These are phyloP conservation scores for Hyperoplus immaculatus DNA, from an alignment of 2,797 vertebrate genomes.

Conservation along the genomic window DNA sequence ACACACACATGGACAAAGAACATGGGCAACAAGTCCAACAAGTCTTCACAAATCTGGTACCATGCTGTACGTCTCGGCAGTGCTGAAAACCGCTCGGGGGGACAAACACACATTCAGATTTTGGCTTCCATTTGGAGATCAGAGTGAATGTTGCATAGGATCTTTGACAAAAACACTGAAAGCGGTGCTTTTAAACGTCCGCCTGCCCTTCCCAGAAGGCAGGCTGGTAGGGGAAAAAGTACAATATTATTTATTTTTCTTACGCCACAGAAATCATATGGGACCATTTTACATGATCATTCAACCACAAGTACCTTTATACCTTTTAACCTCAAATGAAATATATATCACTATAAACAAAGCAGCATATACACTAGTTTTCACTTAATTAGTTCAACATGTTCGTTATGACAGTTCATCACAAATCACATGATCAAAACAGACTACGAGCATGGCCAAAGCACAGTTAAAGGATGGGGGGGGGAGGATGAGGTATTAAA, in stretches of 20 bases:
- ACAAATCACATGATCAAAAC: conserved; percentile 56
- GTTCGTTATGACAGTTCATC: conserved; percentile 52
- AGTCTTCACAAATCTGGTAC: conserved; percentile 82
- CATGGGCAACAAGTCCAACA: conserved; percentile 69
- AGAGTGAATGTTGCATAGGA: conserved; percentile 94
- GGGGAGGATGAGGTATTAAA: conserved; percentile 81
- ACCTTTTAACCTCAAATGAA: conserved; percentile 49
- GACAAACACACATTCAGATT: conserved; percentile 65
- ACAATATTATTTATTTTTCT: conserved; percentile 42
- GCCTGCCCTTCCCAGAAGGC: conserved; percentile 43
- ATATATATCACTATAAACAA: conserved; percentile 71
- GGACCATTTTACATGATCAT: conserved; percentile 48
- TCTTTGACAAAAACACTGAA: conserved; percentile 81
- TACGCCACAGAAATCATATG: conserved; percentile 54
- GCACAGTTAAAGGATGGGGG: conserved; percentile 67
- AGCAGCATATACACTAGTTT: conserved; percentile 77
- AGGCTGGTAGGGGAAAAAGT: conserved; percentile 43
- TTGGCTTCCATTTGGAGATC: conserved; percentile 86
- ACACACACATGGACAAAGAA: conserved; percentile 64
- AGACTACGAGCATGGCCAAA: conserved; percentile 52
- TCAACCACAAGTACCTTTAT: conserved; percentile 63
- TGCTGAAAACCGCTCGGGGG: conserved; percentile 75
- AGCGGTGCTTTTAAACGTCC: conserved; percentile 48
- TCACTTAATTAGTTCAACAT: conserved; percentile 66
- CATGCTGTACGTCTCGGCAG: conserved; percentile 85